These are phyloP conservation scores for Cheirogaleus major DNA, from an alignment of 2,797 vertebrate genomes.

Conservation along the genomic window DNA sequence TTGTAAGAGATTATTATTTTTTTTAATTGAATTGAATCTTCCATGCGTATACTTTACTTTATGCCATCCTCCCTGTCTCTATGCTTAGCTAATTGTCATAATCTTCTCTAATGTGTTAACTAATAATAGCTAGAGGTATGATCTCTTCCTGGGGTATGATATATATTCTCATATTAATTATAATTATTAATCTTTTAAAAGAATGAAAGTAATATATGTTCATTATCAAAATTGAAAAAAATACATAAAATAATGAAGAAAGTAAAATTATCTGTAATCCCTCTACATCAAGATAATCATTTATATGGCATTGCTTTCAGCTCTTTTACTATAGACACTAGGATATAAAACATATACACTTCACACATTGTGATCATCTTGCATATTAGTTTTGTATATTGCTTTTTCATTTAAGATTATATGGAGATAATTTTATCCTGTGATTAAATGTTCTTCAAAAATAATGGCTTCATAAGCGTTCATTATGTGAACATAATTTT, in stretches of 20 bases:
- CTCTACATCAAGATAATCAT: background rate
- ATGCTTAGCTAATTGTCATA: slow-evolving; percentile 26
- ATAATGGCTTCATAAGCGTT: background rate
- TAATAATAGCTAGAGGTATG: slow-evolving; percentile 58
- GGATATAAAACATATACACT: background rate
- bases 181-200: slow-evolving; percentile 64
- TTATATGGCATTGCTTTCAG: background rate
- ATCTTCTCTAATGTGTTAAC: slow-evolving; percentile 61
- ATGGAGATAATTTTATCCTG: slow-evolving; percentile 10
- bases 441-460: slow-evolving; percentile 52
- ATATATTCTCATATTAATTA: slow-evolving; percentile 58
- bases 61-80: background rate
- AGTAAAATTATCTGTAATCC: slow-evolving; percentile 37
- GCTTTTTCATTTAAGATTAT: slow-evolving; percentile 42
- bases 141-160: background rate
- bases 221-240: slow-evolving; percentile 58
- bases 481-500: background rate
- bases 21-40: slow-evolving; percentile 44
- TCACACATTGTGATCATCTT: background rate
- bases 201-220: slow-evolving; percentile 57
- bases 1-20: background rate
- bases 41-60: background rate
- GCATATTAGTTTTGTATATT: slow-evolving; percentile 54
- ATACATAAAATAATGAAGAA: slow-evolving; percentile 42
- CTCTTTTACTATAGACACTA: background rate